A percentile compares a stretch with the other conserved stretches of the same genome.
phyloP scores from a whole-genome alignment of 2,888 invertebrate species.

The Caenorhabditis sinica region DNA sequence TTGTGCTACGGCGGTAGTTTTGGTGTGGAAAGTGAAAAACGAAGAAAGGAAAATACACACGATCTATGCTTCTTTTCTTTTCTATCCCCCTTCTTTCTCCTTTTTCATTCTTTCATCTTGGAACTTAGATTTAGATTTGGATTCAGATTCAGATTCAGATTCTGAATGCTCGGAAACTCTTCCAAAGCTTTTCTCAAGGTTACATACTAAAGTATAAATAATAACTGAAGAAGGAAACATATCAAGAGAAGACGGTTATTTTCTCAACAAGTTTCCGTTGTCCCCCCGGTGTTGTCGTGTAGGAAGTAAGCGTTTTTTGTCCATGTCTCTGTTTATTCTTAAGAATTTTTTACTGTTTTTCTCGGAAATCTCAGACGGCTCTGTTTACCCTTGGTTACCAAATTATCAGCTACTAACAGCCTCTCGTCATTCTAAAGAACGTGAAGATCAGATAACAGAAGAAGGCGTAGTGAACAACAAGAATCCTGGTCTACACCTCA shows the following conservation, averaged over 20 bases:
- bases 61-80: constrained; percentile 45
- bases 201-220: constrained; percentile 19
- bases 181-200: background rate
- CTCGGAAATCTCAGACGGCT: too few relatives aligned
- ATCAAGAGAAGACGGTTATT: constrained; percentile 29
- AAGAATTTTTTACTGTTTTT: constrained; percentile 4
- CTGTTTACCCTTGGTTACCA: too few relatives aligned
- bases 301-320: constrained; percentile 22
- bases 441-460: background rate
- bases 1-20: constrained; percentile 31
- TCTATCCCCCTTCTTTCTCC: background rate
- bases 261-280: constrained; percentile 52
- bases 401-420: too few relatives aligned
- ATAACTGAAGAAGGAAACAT: constrained; percentile 9
- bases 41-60: constrained; percentile 43
- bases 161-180: background rate
- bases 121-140: constrained; percentile 13
- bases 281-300: constrained; percentile 7
- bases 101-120: constrained; percentile 29
- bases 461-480: background rate
- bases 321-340: background rate
- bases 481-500: background rate
- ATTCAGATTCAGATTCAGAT: constrained; percentile 6
- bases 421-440: too few relatives aligned
- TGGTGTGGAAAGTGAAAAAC: constrained; percentile 40